A percentile compares a stretch with the other conserved stretches of the same genome.
These are phyloP conservation scores for Ctenodactylus gundi DNA, from an alignment of 2,113 vertebrate genomes.

Conservation along the genomic window DNA sequence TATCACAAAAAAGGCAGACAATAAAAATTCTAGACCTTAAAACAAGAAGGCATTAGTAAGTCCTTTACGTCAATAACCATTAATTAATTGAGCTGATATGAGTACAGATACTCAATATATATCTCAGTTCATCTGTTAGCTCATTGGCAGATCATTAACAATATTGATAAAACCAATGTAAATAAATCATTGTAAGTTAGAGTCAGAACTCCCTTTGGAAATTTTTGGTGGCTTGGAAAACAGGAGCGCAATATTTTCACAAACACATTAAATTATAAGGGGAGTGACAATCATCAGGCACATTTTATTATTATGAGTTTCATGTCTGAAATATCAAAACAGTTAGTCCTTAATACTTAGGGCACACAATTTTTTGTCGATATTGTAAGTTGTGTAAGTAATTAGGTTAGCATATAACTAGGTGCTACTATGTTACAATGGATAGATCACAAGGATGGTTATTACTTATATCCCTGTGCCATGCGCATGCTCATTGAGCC, in stretches of 20 bases:
- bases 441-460: accelerated
- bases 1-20: not conserved
- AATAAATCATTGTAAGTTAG: not conserved
- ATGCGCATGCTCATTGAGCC: not conserved
- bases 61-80: not conserved
- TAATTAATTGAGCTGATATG: not conserved
- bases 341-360: not conserved
- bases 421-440: not conserved
- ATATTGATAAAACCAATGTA: not conserved
- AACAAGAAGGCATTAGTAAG: not conserved
- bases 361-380: not conserved
- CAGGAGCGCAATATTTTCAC: not conserved
- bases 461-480: accelerated
- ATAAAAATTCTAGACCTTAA: not conserved
- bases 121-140: not conserved
- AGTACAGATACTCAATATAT: not conserved
- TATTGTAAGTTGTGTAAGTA: not conserved
- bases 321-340: not conserved
- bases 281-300: not conserved
- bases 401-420: not conserved
- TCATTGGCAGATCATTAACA: not conserved
- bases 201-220: not conserved
- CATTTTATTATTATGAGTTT: not conserved
- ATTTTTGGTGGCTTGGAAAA: not conserved
- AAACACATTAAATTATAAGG: not conserved